phyloP scores from a whole-genome alignment of 1,140 invertebrate species.

The Caenorhabditis elegans region DNA sequence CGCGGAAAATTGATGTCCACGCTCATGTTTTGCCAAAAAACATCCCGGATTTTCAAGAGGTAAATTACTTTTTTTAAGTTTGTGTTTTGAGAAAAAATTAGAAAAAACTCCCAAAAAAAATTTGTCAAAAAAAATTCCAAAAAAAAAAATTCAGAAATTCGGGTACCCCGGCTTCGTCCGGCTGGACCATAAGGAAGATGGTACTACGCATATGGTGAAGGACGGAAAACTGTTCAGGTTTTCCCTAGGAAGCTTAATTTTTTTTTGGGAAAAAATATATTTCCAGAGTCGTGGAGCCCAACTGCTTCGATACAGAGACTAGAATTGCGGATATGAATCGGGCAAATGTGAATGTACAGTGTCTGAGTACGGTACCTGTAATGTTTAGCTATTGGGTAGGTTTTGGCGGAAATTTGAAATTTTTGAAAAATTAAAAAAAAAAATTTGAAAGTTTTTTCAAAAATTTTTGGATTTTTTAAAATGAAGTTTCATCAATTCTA shows the following conservation, averaged over 20 bases:
- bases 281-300: conserved; percentile 69
- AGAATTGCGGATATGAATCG: conserved; percentile 70
- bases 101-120: conserved; percentile 3
- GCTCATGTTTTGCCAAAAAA: conserved; percentile 71
- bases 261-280: too few species aligned
- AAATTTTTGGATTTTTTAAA: too few species aligned
- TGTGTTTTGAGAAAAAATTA: not conserved
- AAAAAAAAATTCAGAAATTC: conserved; percentile 68
- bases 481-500: too few species aligned
- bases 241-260: too few species aligned
- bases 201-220: conserved; percentile 71
- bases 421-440: not conserved
- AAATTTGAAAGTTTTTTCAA: too few species aligned
- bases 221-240: conserved; percentile 70
- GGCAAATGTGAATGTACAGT: conserved; percentile 71
- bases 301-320: conserved; percentile 70
- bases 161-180: conserved; percentile 72
- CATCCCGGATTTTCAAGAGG: conserved; percentile 72
- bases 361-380: conserved; percentile 74
- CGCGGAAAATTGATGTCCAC: conserved; percentile 71
- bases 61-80: too few species aligned
- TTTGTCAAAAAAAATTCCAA: conserved; percentile 18
- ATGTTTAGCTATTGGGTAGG: conserved; percentile 74
- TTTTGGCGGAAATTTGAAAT: conserved; percentile 33
- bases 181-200: conserved; percentile 68